Conservation (phyloP, 1,140 invertebrate genomes). For the Luehdorfia chinensis region DNA sequence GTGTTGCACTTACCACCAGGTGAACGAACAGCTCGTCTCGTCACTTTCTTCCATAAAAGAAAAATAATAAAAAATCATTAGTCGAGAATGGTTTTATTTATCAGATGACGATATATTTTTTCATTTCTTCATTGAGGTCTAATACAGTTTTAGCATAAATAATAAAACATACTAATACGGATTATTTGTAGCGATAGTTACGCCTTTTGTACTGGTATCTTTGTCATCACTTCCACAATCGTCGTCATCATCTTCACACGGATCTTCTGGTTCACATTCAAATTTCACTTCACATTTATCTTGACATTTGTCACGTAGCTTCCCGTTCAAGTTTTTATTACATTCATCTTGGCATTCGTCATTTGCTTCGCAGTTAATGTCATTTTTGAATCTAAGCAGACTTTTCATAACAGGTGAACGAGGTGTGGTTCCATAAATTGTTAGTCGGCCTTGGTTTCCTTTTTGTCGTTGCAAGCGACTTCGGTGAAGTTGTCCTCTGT, state of each 20-base stretch:
- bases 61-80: neutral
- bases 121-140: neutral
- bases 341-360: conserved; percentile 1
- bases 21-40: too few relatives aligned
- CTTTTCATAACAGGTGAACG: neutral
- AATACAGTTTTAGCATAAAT: neutral
- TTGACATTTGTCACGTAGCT: neutral
- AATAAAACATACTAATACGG: neutral
- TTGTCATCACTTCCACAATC: conserved; percentile 23
- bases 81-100: too few relatives aligned
- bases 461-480: neutral
- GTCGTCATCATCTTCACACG: conserved; percentile 19
- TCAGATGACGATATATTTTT: neutral
- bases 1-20: too few relatives aligned
- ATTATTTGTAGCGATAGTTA: neutral
- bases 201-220: neutral
- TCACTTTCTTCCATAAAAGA: too few relatives aligned
- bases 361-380: conserved; percentile 2
- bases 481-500: neutral
- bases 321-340: neutral
- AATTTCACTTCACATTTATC: conserved; percentile 4
- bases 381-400: conserved; percentile 4
- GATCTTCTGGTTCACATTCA: conserved; percentile 17
- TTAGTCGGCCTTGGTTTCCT: neutral
- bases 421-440: neutral